A percentile compares a stretch with the other conserved stretches of the same genome.
Evolutionary conservation across 2,888 invertebrate species (phyloP).

Genomic region (Protophormia terraenovae): DNA sequence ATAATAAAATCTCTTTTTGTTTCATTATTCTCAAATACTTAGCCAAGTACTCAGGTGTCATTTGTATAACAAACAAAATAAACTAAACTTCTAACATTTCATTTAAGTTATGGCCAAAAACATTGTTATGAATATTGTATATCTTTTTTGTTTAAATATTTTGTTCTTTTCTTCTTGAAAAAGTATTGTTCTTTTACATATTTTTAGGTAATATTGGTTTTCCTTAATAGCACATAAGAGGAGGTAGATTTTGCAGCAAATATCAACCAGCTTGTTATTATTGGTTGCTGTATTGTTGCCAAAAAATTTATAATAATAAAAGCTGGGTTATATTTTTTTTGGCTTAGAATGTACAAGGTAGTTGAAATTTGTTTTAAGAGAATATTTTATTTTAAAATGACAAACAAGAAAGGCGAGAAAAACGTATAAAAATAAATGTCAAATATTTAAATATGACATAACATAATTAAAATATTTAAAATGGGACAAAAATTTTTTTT

Average conservation of each 20-base stretch:
- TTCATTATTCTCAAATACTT: no score
- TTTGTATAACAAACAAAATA: neutral
- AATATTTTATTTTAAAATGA: neutral
- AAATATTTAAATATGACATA: no score
- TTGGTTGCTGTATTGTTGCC: constrained; percentile 26
- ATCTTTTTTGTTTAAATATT: neutral
- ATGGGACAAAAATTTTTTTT: no score
- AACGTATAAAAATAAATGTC: no score
- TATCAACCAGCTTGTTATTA: constrained; percentile 13
- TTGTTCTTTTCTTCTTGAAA: neutral
- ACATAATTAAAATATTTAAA: no score
- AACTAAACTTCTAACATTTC: neutral
- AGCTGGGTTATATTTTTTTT: neutral
- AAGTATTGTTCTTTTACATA: neutral
- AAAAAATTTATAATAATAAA: constrained; percentile 8
- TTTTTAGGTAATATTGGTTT: neutral
- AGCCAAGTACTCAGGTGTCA: neutral
- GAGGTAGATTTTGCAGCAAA: neutral
- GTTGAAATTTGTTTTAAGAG: neutral
- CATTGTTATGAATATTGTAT: constrained; percentile 39
- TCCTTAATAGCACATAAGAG: neutral
- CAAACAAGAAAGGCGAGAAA: neutral
- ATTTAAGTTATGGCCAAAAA: constrained; percentile 36
- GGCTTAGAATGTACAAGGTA: neutral
- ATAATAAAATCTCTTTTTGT: neutral